These are phyloP conservation scores for Amblyjoppa fuscipennis DNA, from an alignment of 2,888 invertebrate species.

Conservation along the genomic window DNA sequence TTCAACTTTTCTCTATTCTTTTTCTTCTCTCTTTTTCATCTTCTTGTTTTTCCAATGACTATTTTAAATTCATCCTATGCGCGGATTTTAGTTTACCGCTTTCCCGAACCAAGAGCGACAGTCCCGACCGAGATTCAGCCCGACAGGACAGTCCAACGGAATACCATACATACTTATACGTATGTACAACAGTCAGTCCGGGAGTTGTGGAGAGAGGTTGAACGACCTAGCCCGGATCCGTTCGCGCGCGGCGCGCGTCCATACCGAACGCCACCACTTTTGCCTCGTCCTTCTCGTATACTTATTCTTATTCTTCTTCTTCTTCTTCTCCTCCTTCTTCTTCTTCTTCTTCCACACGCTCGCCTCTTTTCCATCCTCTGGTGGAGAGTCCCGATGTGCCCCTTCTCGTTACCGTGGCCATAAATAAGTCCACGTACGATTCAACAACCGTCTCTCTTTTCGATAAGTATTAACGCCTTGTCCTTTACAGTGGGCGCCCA, in stretches of 20 bases:
- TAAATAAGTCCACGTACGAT: constrained; percentile 77
- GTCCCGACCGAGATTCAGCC: constrained; percentile 43
- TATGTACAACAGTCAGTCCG: constrained; percentile 70
- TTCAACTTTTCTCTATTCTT: background rate
- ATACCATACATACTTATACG: constrained; percentile 72
- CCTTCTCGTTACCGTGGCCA: constrained; percentile 74
- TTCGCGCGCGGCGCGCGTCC: constrained; percentile 75
- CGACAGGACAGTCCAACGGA: constrained; percentile 71
- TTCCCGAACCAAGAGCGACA: background rate
- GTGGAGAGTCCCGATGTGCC: constrained; percentile 61
- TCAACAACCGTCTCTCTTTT: constrained; percentile 75
- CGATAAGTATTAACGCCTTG: constrained; percentile 79
- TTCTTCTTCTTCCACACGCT: constrained; percentile 36
- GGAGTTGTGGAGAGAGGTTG: constrained; percentile 78
- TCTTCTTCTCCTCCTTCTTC: constrained; percentile 21
- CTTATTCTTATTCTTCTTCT: constrained; percentile 42
- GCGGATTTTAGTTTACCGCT: background rate
- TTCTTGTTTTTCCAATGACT: background rate
- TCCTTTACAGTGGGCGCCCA: constrained; percentile 51
- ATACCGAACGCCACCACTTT: constrained; percentile 78
- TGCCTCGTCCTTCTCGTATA: constrained; percentile 69
- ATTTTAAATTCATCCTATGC: background rate
- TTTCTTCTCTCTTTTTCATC: background rate
- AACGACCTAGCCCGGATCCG: constrained; percentile 82
- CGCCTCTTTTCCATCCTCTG: constrained; percentile 53